A percentile compares a stretch with the other conserved stretches of the same genome.
These are phyloP conservation scores for Sarotherodon lohbergeri DNA, from an alignment of 2,113 vertebrate genomes.

Conservation along the genomic window DNA sequence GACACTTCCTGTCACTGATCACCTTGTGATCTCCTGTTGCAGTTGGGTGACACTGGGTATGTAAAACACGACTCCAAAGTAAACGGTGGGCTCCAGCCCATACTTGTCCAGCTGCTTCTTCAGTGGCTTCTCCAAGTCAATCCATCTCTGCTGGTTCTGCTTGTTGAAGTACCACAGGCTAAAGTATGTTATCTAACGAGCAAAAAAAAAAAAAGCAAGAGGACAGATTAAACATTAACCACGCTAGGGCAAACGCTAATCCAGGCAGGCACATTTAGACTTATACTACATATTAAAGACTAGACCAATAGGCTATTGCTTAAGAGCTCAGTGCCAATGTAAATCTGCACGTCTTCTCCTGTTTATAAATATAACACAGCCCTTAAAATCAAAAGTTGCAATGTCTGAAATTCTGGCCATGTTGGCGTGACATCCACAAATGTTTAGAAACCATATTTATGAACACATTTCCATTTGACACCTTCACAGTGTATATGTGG, in stretches of 20 bases:
- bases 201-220: slow-evolving; percentile 37
- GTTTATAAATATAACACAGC: neutral
- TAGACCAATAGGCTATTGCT: neutral
- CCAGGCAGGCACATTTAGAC: neutral
- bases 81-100: slow-evolving; percentile 90
- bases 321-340: neutral
- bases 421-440: neutral
- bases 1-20: slow-evolving; percentile 7
- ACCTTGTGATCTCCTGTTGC: slow-evolving; percentile 98
- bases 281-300: neutral
- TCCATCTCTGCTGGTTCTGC: slow-evolving; percentile 96
- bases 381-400: neutral
- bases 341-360: neutral
- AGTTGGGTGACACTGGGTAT: slow-evolving; percentile 87
- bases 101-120: slow-evolving; percentile 99
- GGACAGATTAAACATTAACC: neutral
- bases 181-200: slow-evolving; percentile 87
- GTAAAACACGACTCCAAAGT: slow-evolving; percentile 96
- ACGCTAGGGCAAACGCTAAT: neutral
- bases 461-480: neutral
- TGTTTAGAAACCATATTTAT: neutral
- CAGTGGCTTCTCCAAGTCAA: slow-evolving; percentile 93
- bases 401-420: neutral
- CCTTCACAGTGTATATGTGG: neutral
- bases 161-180: slow-evolving; percentile 98